Conservation (phyloP, 2,888 invertebrate species). For the Hybos culiciformis region DNA sequence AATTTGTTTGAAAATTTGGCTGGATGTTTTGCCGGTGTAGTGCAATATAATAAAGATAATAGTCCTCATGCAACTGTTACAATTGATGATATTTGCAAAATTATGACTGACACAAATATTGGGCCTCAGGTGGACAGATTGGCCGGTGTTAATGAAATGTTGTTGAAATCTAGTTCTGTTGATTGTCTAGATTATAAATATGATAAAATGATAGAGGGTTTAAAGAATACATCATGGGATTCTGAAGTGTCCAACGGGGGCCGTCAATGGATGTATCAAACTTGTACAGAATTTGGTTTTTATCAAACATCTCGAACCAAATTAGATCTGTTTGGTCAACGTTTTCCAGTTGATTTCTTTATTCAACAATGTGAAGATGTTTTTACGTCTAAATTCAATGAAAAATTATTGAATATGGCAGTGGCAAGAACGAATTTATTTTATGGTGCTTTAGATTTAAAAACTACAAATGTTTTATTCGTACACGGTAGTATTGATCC, state of each 20-base stretch:
- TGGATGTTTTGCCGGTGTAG: constrained; percentile 76
- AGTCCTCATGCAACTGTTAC: constrained; percentile 61
- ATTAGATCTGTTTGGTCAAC: constrained; percentile 39
- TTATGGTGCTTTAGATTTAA: constrained; percentile 38
- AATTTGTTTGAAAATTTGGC: constrained; percentile 74
- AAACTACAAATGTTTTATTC: constrained; percentile 38
- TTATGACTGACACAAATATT: constrained; percentile 50
- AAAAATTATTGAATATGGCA: constrained; percentile 15
- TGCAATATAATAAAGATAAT: constrained; percentile 92
- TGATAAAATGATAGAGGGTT: constrained; percentile 52
- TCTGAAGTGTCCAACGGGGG: constrained; percentile 50
- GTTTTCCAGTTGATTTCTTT: constrained; percentile 22
- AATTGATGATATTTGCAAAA: constrained; percentile 65
- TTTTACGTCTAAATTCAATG: constrained; percentile 23
- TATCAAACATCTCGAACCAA: constrained; percentile 53
- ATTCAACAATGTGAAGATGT: constrained; percentile 18
- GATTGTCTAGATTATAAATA: constrained; percentile 78
- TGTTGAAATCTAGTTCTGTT: constrained; percentile 50
- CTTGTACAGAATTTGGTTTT: constrained; percentile 72
- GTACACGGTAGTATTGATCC: constrained; percentile 43
- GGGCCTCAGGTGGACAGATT: constrained; percentile 53
- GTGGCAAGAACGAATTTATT: constrained; percentile 33
- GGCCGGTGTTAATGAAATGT: constrained; percentile 55
- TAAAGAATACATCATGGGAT: constrained; percentile 54
- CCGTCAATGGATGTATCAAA: constrained; percentile 65